phyloP scores from a whole-genome alignment of 2,113 vertebrate genomes.

The Trogon melanurus region DNA sequence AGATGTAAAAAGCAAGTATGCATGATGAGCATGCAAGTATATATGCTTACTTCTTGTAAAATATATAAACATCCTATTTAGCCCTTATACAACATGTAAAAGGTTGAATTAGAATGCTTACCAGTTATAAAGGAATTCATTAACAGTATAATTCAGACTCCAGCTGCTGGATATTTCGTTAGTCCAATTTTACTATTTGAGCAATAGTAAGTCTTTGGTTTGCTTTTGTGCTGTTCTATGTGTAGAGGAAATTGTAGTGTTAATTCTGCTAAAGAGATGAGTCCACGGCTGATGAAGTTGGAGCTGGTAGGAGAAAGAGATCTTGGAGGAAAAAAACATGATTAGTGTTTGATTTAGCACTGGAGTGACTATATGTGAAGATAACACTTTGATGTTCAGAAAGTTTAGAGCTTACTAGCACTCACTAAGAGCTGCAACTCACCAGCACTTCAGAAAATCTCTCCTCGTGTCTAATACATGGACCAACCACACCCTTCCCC shows the following conservation, averaged over 20 bases:
- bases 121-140: not conserved
- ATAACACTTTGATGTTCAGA: not conserved
- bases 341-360: not conserved
- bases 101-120: not conserved
- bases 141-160: not conserved
- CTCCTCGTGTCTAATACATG: not conserved
- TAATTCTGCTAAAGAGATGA: not conserved
- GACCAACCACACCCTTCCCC: not conserved
- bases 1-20: not conserved
- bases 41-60: not conserved
- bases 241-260: not conserved
- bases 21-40: not conserved
- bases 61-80: not conserved
- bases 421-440: not conserved
- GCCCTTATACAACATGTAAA: not conserved
- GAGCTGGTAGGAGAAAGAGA: not conserved
- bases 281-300: not conserved
- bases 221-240: not conserved
- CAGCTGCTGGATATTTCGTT: not conserved
- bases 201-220: not conserved
- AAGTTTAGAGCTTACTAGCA: not conserved
- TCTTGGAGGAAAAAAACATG: not conserved
- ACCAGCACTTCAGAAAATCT: not conserved
- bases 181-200: not conserved
- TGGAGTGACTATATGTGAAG: not conserved